Conservation (phyloP, 2,113 vertebrate species). For the Oreocharis arfaki region DNA sequence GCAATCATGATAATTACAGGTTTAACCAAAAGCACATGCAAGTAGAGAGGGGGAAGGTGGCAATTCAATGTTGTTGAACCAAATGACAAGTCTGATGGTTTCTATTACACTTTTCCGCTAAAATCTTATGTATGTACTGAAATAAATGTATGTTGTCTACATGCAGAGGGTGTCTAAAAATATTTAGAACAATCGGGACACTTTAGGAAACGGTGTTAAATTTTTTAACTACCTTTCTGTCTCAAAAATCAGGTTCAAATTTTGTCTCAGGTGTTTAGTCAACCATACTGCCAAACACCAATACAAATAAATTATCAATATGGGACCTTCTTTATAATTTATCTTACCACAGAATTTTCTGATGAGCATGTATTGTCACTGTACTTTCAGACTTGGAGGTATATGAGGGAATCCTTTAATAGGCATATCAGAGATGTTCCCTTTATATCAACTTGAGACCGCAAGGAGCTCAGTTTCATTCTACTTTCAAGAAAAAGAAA, state of each 20-base stretch:
- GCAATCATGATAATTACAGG: background rate
- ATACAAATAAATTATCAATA: background rate
- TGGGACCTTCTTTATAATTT: background rate
- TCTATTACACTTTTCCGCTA: background rate
- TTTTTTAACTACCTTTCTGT: background rate
- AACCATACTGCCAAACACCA: background rate
- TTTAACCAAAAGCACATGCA: conserved; percentile 6
- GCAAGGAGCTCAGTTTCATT: background rate
- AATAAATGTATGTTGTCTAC: background rate
- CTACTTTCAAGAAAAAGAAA: background rate
- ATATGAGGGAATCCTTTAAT: background rate
- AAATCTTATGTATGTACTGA: background rate
- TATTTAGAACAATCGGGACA: background rate
- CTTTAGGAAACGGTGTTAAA: background rate
- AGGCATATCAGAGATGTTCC: background rate
- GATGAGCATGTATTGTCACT: background rate
- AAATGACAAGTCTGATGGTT: background rate
- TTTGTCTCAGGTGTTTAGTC: background rate
- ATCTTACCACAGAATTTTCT: background rate
- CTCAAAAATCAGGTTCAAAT: background rate
- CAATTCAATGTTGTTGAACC: background rate
- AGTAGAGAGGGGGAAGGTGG: background rate
- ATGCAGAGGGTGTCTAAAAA: background rate
- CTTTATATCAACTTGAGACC: background rate
- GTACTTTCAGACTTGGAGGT: background rate